Evolutionary conservation across 2,113 vertebrate species (phyloP), one percentile per base, ranked within the genome.

Genomic region (Phyllopteryx taeniolatus): DNA sequence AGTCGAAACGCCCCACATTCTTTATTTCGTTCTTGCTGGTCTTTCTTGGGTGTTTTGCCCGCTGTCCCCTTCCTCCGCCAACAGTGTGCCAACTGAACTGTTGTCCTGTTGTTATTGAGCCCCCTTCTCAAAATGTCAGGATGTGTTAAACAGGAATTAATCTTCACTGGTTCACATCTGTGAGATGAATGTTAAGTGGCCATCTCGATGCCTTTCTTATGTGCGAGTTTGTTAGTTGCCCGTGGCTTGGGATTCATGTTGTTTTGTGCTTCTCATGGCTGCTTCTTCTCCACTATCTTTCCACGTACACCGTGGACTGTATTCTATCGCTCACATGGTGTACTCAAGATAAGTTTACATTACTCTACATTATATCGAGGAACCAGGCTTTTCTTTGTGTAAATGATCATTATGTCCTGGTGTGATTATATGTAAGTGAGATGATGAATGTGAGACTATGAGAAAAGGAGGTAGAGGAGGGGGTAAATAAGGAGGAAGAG

Each of bases 141-240:
- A 72, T 71, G 77, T 81, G 85, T 87, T 88, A 84, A 88, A 87
- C 61, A 85, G 76, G 68, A 89, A 88, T 89, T 85, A 75, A 89
- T 88, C 84, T 90, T 87, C 72, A 68, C 70, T 63, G 77, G 68
- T 73, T 74, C 68, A 73, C 80, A 91, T 15, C 86, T 91, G 88
- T 82, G 90, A 89, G 79, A 88, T 85, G 92, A 92, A 90, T 90
- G 84, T 91, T 86, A 90, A 90, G 83, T 84, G 85, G 85, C 72
- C 83, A 77, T 90, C 81, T 85, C 64, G 5, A 61, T 73, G 72
- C 76, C 0, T 73, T 81, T 86, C 74, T 78, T 57, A 46, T 47
- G 54, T 74, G 74, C 56, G 56, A 76, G 54, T 79, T 78, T 82
- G 57, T 84, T 72, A 67, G 78, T 80, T 4, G 22, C 22, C 22